These are phyloP conservation scores for Horisme vitalbata DNA, from an alignment of 2,888 invertebrate species.

Conservation along the genomic window DNA sequence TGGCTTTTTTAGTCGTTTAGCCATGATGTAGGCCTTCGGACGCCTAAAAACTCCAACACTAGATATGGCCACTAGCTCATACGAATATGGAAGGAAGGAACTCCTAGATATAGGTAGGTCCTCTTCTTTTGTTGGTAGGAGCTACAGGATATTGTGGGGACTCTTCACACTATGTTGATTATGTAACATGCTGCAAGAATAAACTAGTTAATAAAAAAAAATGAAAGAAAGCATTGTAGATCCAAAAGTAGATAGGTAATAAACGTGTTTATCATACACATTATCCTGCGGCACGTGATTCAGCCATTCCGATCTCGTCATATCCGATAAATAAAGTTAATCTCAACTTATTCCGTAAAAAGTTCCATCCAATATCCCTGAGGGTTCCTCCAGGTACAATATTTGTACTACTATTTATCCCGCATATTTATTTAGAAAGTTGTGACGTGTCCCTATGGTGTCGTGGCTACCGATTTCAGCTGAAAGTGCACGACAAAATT, in stretches of 20 bases:
- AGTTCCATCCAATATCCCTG: slow-evolving; percentile 26
- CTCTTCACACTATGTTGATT: too few species aligned
- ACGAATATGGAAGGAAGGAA: too few species aligned
- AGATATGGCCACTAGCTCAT: too few species aligned
- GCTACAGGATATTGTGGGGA: too few species aligned
- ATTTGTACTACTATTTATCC: slow-evolving; percentile 52
- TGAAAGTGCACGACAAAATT: slow-evolving; percentile 50
- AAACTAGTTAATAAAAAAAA: neutral
- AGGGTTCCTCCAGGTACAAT: slow-evolving; percentile 32
- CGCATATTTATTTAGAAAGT: slow-evolving; percentile 60
- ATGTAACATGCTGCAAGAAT: neutral
- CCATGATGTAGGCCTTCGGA: too few species aligned
- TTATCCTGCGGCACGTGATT: neutral
- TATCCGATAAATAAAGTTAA: slow-evolving; percentile 33
- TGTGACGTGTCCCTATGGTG: slow-evolving; percentile 53
- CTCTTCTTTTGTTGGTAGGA: too few species aligned
- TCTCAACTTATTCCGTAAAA: slow-evolving; percentile 25
- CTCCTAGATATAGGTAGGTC: too few species aligned
- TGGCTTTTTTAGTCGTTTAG: too few species aligned
- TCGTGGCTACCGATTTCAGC: slow-evolving; percentile 49
- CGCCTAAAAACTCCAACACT: too few species aligned
- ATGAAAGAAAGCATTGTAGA: too few species aligned
- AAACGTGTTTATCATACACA: too few species aligned
- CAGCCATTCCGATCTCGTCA: slow-evolving; percentile 15
- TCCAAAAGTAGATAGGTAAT: too few species aligned